These are phyloP conservation scores for Microctenopoma stevenorrisi DNA, from an alignment of 2,797 vertebrate genomes.

Conservation along the genomic window DNA sequence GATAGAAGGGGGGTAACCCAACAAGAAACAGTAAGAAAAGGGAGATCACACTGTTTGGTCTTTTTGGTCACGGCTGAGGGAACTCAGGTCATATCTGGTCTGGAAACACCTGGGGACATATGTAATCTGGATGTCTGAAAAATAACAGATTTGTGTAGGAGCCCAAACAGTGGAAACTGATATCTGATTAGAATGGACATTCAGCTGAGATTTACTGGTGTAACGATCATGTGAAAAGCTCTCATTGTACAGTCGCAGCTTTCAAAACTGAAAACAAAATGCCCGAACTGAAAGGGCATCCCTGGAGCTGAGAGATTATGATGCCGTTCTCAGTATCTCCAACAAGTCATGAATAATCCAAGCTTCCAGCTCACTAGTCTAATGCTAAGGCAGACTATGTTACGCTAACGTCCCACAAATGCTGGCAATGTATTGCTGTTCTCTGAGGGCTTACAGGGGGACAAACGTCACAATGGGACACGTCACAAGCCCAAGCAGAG, in stretches of 20 bases:
- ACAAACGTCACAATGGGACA: conserved; percentile 35
- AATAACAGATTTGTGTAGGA: conserved; percentile 20
- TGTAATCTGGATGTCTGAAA: conserved; percentile 8
- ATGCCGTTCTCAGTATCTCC: conserved; percentile 24
- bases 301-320: conserved; percentile 45
- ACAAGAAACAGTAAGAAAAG: conserved; percentile 15
- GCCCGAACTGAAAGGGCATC: conserved; percentile 53
- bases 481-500: conserved; percentile 43
- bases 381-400: conserved; percentile 29
- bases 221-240: conserved; percentile 43
- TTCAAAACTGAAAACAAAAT: conserved; percentile 29
- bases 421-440: conserved; percentile 32
- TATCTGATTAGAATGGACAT: conserved; percentile 17
- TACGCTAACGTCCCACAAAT: conserved; percentile 36
- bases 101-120: conserved; percentile 13
- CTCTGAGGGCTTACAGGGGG: conserved; percentile 14
- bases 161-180: conserved; percentile 2
- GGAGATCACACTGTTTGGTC: conserved; percentile 41
- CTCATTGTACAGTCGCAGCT: conserved; percentile 39
- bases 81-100: not conserved
- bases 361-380: conserved; percentile 32
- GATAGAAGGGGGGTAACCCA: conserved; percentile 21
- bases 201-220: conserved; percentile 28
- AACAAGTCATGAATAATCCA: conserved; percentile 52
- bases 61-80: conserved; percentile 34